These are phyloP conservation scores for Acridotheres tristis DNA, from an alignment of 2,797 vertebrate genomes.

Conservation along the genomic window DNA sequence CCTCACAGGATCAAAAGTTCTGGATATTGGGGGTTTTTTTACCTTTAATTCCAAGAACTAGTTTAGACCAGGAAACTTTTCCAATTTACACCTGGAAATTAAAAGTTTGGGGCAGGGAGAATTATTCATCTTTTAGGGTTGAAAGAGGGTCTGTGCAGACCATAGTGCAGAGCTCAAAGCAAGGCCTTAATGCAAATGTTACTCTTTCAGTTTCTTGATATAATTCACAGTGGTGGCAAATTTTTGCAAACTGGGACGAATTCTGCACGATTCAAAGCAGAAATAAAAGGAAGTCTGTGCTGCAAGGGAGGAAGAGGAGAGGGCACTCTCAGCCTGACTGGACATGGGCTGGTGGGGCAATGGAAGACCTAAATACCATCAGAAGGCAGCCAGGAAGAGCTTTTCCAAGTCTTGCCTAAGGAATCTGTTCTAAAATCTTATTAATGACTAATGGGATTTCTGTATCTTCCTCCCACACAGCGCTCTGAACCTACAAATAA, in stretches of 20 bases:
- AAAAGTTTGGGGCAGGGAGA: not conserved
- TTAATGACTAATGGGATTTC: constrained; percentile 31
- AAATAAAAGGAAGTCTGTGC: not conserved
- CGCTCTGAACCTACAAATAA: constrained; percentile 48
- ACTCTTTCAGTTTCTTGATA: not conserved
- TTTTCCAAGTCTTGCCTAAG: not conserved
- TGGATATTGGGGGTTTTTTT: not conserved
- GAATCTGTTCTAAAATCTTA: constrained; percentile 7
- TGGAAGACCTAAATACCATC: not conserved
- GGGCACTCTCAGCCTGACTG: not conserved
- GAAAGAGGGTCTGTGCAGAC: not conserved
- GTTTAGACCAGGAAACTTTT: not conserved
- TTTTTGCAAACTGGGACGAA: not conserved
- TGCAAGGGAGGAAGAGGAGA: not conserved
- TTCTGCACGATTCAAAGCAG: not conserved
- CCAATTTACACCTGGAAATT: not conserved
- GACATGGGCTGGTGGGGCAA: not conserved
- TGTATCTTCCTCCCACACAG: constrained; percentile 1
- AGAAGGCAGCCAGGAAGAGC: not conserved
- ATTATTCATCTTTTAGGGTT: not conserved
- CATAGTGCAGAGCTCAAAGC: not conserved
- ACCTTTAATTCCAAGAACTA: not conserved
- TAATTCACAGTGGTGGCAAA: not conserved
- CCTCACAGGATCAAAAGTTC: not conserved
- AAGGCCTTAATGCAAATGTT: not conserved